A percentile compares a stretch with the other conserved stretches of the same genome.
Evolutionary conservation across 1,140 invertebrate genomes (phyloP).

Genomic region (Tetramorium alpestre): DNA sequence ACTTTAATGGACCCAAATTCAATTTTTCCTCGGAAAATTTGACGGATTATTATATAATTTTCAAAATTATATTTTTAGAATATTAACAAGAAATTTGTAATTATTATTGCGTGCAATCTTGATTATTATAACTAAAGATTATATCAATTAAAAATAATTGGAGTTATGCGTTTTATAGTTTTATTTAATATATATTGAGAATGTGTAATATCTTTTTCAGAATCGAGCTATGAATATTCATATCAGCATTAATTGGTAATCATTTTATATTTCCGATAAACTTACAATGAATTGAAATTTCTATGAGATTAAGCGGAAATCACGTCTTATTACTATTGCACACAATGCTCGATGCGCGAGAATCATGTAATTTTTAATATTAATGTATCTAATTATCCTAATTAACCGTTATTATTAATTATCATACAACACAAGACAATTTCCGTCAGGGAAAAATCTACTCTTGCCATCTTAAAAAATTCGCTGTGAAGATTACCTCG

Average conservation of each 20-base stretch:
- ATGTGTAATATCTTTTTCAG: background rate
- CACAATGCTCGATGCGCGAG: background rate
- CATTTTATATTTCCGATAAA: background rate
- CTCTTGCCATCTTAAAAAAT: background rate
- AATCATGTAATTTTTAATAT: slow-evolving; percentile 1
- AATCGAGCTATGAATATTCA: background rate
- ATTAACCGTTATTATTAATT: background rate
- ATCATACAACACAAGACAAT: background rate
- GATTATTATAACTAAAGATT: background rate
- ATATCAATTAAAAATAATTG: background rate
- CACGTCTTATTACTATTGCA: background rate
- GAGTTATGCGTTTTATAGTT: background rate
- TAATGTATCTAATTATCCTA: background rate
- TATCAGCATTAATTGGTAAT: background rate
- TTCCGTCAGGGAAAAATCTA: background rate
- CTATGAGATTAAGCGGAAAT: background rate
- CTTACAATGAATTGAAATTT: background rate
- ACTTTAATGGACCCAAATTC: background rate
- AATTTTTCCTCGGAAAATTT: background rate
- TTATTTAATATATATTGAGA: background rate
- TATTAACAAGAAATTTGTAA: background rate
- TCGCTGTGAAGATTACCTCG: background rate
- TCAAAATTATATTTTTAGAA: background rate
- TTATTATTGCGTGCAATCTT: background rate
- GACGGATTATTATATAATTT: background rate